phyloP scores from a whole-genome alignment of 2,888 invertebrate genomes.

The Drosophila affinis region DNA sequence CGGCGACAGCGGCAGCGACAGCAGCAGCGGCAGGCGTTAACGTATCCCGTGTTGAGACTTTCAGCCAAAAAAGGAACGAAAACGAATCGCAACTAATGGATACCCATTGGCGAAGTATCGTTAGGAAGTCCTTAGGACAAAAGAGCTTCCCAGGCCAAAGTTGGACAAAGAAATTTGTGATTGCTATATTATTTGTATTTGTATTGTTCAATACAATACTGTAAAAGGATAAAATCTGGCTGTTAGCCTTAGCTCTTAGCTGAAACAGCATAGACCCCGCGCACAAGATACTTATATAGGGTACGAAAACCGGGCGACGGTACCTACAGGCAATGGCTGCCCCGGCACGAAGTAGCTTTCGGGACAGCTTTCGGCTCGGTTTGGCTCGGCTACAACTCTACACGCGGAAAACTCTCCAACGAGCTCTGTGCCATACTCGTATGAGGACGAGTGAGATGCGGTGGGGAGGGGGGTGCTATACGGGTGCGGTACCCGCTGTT shows the following conservation, averaged over 20 bases:
- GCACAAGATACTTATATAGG: not conserved
- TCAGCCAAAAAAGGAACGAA: not conserved
- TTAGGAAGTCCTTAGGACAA: too few relatives aligned
- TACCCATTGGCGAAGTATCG: slow-evolving; percentile 1
- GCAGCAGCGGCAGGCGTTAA: slow-evolving; percentile 25
- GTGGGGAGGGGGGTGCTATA: not conserved
- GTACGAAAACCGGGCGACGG: not conserved
- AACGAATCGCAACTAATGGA: not conserved
- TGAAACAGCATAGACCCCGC: not conserved
- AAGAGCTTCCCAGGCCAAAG: too few relatives aligned
- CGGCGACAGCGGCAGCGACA: slow-evolving; percentile 30
- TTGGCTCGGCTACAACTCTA: slow-evolving; percentile 51
- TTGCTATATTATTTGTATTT: too few relatives aligned
- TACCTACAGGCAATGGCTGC: too few relatives aligned
- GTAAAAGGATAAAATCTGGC: too few relatives aligned
- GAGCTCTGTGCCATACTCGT: not conserved
- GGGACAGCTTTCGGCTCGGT: slow-evolving; percentile 48
- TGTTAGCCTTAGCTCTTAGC: too few relatives aligned
- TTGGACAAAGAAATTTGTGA: too few relatives aligned
- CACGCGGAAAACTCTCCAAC: slow-evolving; percentile 28
- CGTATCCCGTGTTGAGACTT: not conserved
- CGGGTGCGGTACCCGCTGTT: slow-evolving; percentile 29
- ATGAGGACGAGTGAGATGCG: not conserved
- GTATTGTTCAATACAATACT: too few relatives aligned
- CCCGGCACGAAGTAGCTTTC: slow-evolving; percentile 29